Evolutionary conservation across 1,140 invertebrate genomes (phyloP).

Genomic region (Phymorhynchus buccinoides): DNA sequence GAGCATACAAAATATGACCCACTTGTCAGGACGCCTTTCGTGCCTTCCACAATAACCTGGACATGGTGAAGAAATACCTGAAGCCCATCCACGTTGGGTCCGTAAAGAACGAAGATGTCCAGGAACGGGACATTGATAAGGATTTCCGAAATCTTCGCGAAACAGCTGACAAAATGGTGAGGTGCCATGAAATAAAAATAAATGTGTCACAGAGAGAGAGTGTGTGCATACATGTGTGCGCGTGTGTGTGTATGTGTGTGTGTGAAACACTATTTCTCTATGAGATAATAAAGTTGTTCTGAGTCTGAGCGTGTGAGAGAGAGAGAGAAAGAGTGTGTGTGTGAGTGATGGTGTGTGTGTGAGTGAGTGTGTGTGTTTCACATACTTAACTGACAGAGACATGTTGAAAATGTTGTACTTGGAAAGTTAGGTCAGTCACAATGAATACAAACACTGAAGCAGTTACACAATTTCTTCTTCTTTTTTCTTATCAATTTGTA

Average conservation of each 20-base stretch:
- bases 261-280: too few relatives aligned
- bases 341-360: neutral
- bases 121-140: conserved; percentile 50
- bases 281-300: too few relatives aligned
- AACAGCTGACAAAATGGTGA: conserved; percentile 68
- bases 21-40: conserved; percentile 69
- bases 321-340: too few relatives aligned
- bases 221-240: neutral
- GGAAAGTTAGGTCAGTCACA: too few relatives aligned
- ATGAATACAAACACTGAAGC: too few relatives aligned
- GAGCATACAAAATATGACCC: too few relatives aligned
- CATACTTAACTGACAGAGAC: too few relatives aligned
- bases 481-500: too few relatives aligned
- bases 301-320: too few relatives aligned
- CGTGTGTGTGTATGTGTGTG: neutral
- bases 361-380: neutral
- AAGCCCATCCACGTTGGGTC: conserved; percentile 66
- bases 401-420: too few relatives aligned
- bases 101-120: conserved; percentile 45
- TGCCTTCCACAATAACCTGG: conserved; percentile 69
- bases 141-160: conserved; percentile 68
- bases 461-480: too few relatives aligned
- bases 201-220: neutral
- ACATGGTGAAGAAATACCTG: conserved; percentile 65
- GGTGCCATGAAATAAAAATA: neutral